Percentiles rank a stretch among this genome's conserved stretches.
These are phyloP conservation scores for Stictocephala bisonia DNA, from an alignment of 2,888 invertebrate genomes.

Conservation along the genomic window DNA sequence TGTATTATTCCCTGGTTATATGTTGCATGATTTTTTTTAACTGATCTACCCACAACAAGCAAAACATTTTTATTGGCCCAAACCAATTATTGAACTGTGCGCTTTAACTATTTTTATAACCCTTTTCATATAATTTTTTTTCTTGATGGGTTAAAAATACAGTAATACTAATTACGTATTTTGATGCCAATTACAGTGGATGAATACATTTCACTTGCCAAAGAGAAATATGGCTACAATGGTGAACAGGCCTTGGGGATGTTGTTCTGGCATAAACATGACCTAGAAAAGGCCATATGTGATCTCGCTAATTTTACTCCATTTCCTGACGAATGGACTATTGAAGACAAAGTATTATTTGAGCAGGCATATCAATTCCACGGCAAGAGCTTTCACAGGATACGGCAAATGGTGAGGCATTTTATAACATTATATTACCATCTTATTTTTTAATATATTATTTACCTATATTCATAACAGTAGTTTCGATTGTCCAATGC, in stretches of 20 bases:
- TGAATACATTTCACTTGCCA: constrained; percentile 92
- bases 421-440: background rate
- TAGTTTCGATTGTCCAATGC: background rate
- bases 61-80: too few relatives aligned
- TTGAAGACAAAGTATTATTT: constrained; percentile 97
- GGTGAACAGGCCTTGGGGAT: constrained; percentile 97
- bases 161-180: too few relatives aligned
- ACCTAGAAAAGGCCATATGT: constrained; percentile 89
- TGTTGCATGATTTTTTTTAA: too few relatives aligned
- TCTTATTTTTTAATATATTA: constrained; percentile 2
- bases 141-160: too few relatives aligned
- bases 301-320: constrained; percentile 97
- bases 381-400: constrained; percentile 97
- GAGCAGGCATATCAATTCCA: constrained; percentile 99
- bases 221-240: constrained; percentile 97
- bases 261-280: constrained; percentile 98
- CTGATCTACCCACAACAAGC: too few relatives aligned
- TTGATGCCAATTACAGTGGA: too few relatives aligned
- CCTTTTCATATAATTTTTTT: too few relatives aligned
- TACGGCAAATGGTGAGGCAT: constrained; percentile 93
- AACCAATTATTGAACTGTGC: too few relatives aligned
- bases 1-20: too few relatives aligned
- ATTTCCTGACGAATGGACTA: constrained; percentile 98
- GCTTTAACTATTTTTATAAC: too few relatives aligned
- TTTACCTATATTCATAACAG: background rate